Evolutionary conservation across 1,140 invertebrate species (phyloP).

Genomic region (Diorhabda elongata): DNA sequence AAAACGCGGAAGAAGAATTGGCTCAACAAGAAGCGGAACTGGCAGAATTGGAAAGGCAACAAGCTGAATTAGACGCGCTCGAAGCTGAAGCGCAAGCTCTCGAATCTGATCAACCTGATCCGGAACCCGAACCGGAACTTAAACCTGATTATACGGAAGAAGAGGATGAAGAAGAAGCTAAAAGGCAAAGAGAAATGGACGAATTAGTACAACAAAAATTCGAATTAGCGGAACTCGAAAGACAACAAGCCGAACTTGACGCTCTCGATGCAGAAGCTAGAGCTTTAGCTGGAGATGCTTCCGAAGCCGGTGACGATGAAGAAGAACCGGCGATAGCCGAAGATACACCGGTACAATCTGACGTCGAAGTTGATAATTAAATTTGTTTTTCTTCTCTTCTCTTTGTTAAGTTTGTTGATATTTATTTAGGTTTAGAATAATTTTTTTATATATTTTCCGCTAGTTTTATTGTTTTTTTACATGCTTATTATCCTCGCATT

Average conservation of each 20-base stretch:
- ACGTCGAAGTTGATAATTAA: constrained; percentile 39
- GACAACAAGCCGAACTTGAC: constrained; percentile 38
- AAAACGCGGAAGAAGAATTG: constrained; percentile 54
- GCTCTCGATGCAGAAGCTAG: constrained; percentile 32
- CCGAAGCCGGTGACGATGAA: constrained; percentile 34
- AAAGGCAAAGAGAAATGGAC: constrained; percentile 35
- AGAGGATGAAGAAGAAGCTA: constrained; percentile 44
- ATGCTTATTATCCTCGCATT: constrained; percentile 14
- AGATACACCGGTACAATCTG: constrained; percentile 32
- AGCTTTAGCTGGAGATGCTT: constrained; percentile 37
- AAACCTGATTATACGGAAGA: constrained; percentile 16
- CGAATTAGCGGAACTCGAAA: constrained; percentile 30
- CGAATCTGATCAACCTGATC: constrained; percentile 23
- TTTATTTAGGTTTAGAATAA: too few species aligned
- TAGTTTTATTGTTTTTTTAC: constrained; percentile 1
- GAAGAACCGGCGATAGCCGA: constrained; percentile 45
- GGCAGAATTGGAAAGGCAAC: constrained; percentile 27
- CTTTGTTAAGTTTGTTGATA: too few species aligned
- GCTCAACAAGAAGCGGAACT: constrained; percentile 27
- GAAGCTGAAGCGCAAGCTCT: constrained; percentile 32
- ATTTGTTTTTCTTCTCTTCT: neutral
- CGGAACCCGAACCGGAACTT: neutral
- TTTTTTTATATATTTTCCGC: too few species aligned
- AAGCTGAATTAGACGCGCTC: constrained; percentile 28
- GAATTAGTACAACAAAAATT: constrained; percentile 30